Base-by-base conservation (phyloP, 2,113 vertebrate species). In the Sebastes fasciatus region DNA sequence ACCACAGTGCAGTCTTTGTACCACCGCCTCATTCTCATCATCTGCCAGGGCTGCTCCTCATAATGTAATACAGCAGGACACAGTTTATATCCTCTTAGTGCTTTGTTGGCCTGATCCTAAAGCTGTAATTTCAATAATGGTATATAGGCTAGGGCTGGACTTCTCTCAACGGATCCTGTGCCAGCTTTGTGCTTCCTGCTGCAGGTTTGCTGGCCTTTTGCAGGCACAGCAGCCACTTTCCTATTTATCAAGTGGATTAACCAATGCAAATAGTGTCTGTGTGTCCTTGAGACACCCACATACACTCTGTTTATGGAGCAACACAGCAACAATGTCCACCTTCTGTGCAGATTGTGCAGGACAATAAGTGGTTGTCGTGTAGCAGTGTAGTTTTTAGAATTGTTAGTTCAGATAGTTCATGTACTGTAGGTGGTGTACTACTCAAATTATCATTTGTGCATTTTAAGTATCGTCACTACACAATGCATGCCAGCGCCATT, bases 261-360 rank as follows among this genome's bases (percentile, higher is more conserved):
- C 74, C 65, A 13, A 75, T 85, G 82, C 88, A 82, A 90, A 89
- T 62, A 84, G 75, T 75, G 65, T 34, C 13, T 49, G 57, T 83
- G 80, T 88, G 82, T 91, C 86, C 84, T 89, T 88, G 80, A 82
- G 80, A 86, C 71, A 75, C 91, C 90, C 89, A 86, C 91, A 86
- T 83, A 26, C 61, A 68, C 77, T 86, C 67, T 90, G 91, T 91
- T 91, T 87, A 88, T 69, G 77, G 80, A 74, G 74, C 78, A 90
- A 91, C 86, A 91, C 60, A 62, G 58, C 48, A 43, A 74, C 82
- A 86, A 42, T 48, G 55, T 66, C 21, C 21, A 65, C 69, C 49
- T 64, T 65, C 34, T 84, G 46, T 79, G 16, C 54, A 75, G 65
- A 79, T 69, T 54, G 11, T 66, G 51, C 46, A 48, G 46, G 48